Percentiles rank a stretch among this genome's conserved stretches.
These are phyloP conservation scores for Bovichtus variegatus DNA, from an alignment of 2,797 vertebrate species.

Conservation along the genomic window DNA sequence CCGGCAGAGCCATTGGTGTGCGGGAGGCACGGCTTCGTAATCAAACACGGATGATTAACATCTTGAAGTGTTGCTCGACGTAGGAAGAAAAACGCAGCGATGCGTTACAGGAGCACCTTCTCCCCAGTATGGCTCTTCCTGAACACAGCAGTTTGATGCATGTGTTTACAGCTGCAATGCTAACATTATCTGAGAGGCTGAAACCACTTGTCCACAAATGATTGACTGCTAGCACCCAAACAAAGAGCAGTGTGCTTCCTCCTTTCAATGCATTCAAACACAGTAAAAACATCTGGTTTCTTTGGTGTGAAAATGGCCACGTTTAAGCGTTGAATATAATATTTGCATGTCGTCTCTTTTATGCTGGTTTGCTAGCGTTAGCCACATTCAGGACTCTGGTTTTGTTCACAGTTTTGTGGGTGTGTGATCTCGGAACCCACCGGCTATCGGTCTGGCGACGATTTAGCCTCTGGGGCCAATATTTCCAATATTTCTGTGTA, in stretches of 20 bases:
- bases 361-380: background rate
- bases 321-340: background rate
- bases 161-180: slow-evolving; percentile 48
- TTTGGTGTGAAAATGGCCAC: background rate
- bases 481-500: too few relatives aligned
- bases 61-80: slow-evolving; percentile 5
- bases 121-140: slow-evolving; percentile 21
- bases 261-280: slow-evolving; percentile 3
- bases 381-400: background rate
- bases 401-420: background rate
- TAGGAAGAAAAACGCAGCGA: slow-evolving; percentile 23
- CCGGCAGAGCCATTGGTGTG: background rate
- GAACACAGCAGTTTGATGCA: slow-evolving; percentile 50
- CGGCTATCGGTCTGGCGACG: too few relatives aligned
- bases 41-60: slow-evolving; percentile 24
- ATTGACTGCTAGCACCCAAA: too few relatives aligned
- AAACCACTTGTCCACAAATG: slow-evolving; percentile 22
- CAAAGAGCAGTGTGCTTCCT: slow-evolving; percentile 18
- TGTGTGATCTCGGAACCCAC: too few relatives aligned
- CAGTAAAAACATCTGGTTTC: background rate
- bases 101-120: slow-evolving; percentile 20
- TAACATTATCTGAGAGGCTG: slow-evolving; percentile 38
- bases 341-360: background rate
- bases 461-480: too few relatives aligned
- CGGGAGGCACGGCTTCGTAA: slow-evolving; percentile 8